Evolutionary conservation across 2,113 vertebrate genomes (phyloP).

Genomic region (Oenanthe oenanthe): DNA sequence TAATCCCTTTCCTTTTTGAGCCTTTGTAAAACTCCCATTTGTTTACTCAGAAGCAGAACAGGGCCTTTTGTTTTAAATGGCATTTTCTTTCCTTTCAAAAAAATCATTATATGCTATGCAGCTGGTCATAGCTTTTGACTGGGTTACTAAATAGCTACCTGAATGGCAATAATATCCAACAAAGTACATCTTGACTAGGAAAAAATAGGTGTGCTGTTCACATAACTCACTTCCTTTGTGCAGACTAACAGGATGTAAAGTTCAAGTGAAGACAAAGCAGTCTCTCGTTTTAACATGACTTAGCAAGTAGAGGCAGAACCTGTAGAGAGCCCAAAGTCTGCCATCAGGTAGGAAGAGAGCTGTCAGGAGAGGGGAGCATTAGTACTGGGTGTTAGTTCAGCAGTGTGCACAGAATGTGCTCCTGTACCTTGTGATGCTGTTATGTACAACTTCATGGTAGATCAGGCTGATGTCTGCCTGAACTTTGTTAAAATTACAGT

Average conservation of each 20-base stretch:
- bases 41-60: constrained; percentile 40
- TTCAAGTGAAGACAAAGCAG: constrained; percentile 11
- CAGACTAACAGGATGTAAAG: constrained; percentile 32
- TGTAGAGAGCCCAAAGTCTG: neutral
- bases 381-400: neutral
- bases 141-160: neutral
- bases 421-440: neutral
- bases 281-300: neutral
- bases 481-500: neutral
- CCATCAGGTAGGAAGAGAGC: neutral
- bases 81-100: constrained; percentile 1
- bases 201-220: constrained; percentile 16
- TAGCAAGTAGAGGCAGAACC: neutral
- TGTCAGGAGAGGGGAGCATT: neutral
- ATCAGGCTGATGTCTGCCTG: neutral
- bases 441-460: neutral
- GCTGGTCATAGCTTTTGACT: neutral
- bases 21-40: constrained; percentile 22
- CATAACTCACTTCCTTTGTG: constrained; percentile 33
- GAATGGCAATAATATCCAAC: neutral
- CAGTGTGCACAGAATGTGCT: neutral
- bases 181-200: neutral
- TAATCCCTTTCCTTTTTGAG: constrained; percentile 50
- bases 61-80: constrained; percentile 36
- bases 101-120: neutral